A percentile compares a stretch with the other conserved stretches of the same genome.
Evolutionary conservation across 2,888 invertebrate genomes (phyloP).

Genomic region (Acleris holmiana): DNA sequence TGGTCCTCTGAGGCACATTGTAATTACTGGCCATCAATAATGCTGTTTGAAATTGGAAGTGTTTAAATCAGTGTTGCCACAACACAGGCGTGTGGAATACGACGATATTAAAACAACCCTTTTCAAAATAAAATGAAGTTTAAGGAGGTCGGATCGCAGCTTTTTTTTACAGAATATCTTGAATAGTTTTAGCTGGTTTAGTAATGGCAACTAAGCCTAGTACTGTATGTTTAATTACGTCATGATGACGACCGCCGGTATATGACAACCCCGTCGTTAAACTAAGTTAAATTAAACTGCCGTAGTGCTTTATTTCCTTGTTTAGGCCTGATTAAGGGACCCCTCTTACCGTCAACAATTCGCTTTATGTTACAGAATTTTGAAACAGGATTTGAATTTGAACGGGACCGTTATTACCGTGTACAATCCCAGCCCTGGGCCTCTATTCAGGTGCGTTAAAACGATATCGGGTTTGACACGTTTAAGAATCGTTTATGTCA

Average conservation of each 20-base stretch:
- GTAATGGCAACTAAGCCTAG: too few relatives aligned
- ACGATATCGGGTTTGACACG: too few relatives aligned
- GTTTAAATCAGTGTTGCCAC: background rate
- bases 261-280: slow-evolving; percentile 20
- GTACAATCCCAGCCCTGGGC: too few relatives aligned
- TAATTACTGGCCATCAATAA: slow-evolving; percentile 8
- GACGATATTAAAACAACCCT: too few relatives aligned
- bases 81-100: too few relatives aligned
- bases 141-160: too few relatives aligned
- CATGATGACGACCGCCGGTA: slow-evolving; percentile 5
- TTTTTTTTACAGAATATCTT: too few relatives aligned
- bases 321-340: slow-evolving; percentile 6
- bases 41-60: slow-evolving; percentile 11
- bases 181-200: too few relatives aligned
- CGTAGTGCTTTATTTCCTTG: slow-evolving; percentile 8
- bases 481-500: too few relatives aligned
- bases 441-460: too few relatives aligned
- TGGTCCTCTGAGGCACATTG: slow-evolving; percentile 1
- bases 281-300: slow-evolving; percentile 26
- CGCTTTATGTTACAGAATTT: background rate
- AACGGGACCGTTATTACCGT: background rate
- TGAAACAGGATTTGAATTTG: background rate
- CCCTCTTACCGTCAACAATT: background rate
- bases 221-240: slow-evolving; percentile 3
- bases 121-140: too few relatives aligned